Base-by-base conservation (phyloP, 2,113 vertebrate species). In the Malurus alboscapulatus region DNA sequence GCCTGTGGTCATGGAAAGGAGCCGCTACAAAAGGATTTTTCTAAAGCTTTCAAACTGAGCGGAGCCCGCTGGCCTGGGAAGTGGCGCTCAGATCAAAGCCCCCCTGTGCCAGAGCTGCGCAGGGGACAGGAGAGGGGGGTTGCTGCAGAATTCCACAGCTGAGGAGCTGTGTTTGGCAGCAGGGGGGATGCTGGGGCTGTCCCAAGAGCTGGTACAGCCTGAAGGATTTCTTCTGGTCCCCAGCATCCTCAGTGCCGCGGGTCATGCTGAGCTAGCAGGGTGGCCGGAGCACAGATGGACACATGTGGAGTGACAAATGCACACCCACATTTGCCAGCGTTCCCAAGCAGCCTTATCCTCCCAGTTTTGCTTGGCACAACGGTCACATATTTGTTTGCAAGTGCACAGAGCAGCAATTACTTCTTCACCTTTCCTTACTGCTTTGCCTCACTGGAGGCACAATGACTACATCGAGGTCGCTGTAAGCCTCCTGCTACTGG, bases 21-120 rank as follows among this genome's bases (percentile, higher is more conserved):
- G 71, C 19, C 42, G 29, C 79, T 51, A 95, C 94, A 95, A 96
- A 95, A 93, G 92, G 73, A 66, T 76, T 95, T 95, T 85, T 80
- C 94, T 75, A 85, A 95, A 89, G 87, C 92, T 83, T 93, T 95
- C 85, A 84, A 85, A 59, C 27, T 13, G 57, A 80, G 48, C 0
- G 2, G 68, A 92, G 66, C 71, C 72, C 2, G 13, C 53, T 42
- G 61, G 71, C 59, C n/a, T 26, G 47, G 71, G 80, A 83, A 97
- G 84, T 6, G 29, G 72, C 14, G 86, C 62, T 63, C 58, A 44
- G 42, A 96, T 96, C 93, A 95, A 94, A 97, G 80, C 6, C 1
- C 75, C 66, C 34, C 44, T 10, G 29, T 51, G 73, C 84, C 87
- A 78, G 80, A 66, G 80, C 94, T 57, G 58, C 61, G 12, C 66